These are phyloP conservation scores for Agapostemon virescens DNA, from an alignment of 2,888 invertebrate genomes.

Conservation along the genomic window DNA sequence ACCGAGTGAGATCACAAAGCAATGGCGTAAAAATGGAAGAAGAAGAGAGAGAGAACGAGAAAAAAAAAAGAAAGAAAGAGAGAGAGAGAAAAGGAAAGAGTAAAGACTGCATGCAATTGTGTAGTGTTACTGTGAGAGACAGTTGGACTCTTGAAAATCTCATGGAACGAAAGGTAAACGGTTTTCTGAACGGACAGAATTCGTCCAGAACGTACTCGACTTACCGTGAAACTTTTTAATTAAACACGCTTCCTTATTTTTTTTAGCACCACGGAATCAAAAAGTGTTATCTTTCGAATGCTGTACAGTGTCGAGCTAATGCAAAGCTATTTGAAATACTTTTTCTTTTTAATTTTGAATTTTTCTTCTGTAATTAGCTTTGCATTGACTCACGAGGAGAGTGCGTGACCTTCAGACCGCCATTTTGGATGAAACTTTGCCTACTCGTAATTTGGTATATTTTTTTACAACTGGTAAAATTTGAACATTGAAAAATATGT, in stretches of 20 bases:
- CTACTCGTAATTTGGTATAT: too few relatives aligned
- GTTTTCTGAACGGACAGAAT: not conserved
- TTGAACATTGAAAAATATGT: too few relatives aligned
- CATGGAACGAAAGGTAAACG: not conserved
- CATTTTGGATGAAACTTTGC: too few relatives aligned
- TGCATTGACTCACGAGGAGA: not conserved
- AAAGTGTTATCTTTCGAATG: not conserved
- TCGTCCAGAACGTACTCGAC: not conserved
- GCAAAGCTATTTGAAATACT: not conserved
- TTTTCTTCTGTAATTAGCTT: not conserved
- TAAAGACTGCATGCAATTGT: constrained; percentile 37
- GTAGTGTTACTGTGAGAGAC: constrained; percentile 28
- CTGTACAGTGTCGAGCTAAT: not conserved
- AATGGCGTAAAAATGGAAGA: constrained; percentile 4
- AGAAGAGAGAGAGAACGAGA: too few relatives aligned
- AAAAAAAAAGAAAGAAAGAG: too few relatives aligned
- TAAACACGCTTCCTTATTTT: not conserved
- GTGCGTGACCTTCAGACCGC: too few relatives aligned
- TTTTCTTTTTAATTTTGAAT: not conserved
- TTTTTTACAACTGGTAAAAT: too few relatives aligned
- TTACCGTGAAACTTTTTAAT: constrained; percentile 23
- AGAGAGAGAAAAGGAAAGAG: constrained; percentile 3
- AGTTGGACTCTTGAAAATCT: constrained; percentile 6
- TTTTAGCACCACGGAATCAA: not conserved
- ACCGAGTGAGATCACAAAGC: constrained; percentile 23